A percentile compares a stretch with the other conserved stretches of the same genome.
phyloP scores from a whole-genome alignment of 1,140 invertebrate genomes.

The Rhizoglyphus robini region DNA sequence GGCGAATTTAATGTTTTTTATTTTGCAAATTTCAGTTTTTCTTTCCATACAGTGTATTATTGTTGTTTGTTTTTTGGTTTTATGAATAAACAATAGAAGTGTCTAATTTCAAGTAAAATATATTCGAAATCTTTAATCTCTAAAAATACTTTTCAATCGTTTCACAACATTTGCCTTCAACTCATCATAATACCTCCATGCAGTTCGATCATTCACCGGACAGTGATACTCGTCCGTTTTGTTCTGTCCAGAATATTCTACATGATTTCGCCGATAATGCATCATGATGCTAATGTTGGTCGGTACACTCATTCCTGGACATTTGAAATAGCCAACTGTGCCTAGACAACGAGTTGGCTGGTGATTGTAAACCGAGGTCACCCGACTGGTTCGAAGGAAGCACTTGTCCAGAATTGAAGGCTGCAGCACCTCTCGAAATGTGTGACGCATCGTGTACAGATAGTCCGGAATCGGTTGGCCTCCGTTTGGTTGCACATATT shows the following conservation, averaged over 20 bases:
- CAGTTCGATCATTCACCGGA: neutral
- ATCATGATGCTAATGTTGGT: neutral
- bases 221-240: neutral
- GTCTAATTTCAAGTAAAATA: no score
- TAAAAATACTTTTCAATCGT: no score
- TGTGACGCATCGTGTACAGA: conserved; percentile 84
- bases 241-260: neutral
- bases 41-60: no score
- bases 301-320: neutral
- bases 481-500: no score
- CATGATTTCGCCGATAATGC: conserved; percentile 11
- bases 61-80: no score
- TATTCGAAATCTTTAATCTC: no score
- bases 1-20: no score
- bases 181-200: neutral
- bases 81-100: no score
- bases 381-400: conserved; percentile 76
- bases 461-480: conserved; percentile 53
- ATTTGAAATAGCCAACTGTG: conserved; percentile 31
- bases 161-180: no score
- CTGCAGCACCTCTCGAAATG: conserved; percentile 70
- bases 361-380: conserved; percentile 77
- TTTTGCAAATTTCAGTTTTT: no score
- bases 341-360: conserved; percentile 74
- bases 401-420: conserved; percentile 82